These are phyloP conservation scores for Spheniscus humboldti DNA, from an alignment of 2,797 vertebrate species.

Conservation along the genomic window DNA sequence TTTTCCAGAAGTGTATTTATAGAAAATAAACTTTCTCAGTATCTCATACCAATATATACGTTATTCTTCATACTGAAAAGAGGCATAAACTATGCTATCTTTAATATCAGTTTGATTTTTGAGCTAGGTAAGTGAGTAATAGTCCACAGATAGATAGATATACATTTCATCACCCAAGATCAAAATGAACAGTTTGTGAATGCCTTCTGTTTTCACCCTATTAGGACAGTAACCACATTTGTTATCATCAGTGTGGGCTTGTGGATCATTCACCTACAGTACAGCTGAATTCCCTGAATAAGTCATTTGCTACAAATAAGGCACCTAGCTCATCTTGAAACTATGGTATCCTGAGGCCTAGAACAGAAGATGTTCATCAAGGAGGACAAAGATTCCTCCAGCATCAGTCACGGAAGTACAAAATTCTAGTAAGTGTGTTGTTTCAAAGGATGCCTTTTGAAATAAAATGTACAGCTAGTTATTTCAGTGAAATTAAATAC, in stretches of 20 bases:
- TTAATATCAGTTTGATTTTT: not conserved
- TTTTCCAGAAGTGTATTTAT: not conserved
- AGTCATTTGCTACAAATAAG: not conserved
- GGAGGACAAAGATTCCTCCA: not conserved
- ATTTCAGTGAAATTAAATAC: not conserved
- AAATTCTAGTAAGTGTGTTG: not conserved
- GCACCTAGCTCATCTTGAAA: not conserved
- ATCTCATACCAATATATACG: not conserved
- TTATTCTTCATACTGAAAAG: not conserved
- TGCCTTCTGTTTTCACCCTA: not conserved
- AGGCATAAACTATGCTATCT: not conserved
- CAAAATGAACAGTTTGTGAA: not conserved
- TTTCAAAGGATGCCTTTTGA: not conserved
- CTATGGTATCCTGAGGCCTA: not conserved
- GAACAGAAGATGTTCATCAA: not conserved
- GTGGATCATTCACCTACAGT: not conserved
- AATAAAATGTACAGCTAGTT: not conserved
- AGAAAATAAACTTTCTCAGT: not conserved
- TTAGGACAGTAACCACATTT: not conserved
- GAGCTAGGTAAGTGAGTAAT: not conserved
- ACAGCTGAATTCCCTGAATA: constrained; percentile 7
- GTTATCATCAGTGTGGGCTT: not conserved
- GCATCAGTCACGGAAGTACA: not conserved
- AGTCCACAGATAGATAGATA: not conserved
- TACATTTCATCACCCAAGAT: not conserved